These are phyloP conservation scores for Sabatieria punctata DNA, from an alignment of 2,888 invertebrate species.

Conservation along the genomic window DNA sequence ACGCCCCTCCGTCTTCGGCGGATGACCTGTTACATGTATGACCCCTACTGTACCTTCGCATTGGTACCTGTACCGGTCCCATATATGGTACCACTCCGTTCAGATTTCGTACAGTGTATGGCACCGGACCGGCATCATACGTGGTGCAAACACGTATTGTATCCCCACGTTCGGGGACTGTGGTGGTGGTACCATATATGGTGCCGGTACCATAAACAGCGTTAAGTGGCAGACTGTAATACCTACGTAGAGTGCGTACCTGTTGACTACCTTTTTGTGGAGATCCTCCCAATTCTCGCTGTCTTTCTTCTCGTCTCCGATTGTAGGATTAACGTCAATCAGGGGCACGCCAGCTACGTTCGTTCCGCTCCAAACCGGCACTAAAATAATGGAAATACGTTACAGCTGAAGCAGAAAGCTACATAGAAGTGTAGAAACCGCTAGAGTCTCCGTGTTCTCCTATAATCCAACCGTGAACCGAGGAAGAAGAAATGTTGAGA, in stretches of 20 bases:
- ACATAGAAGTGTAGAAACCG: constrained; percentile 38
- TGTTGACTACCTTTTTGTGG: constrained; percentile 62
- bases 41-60: too few species aligned
- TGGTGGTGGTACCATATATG: too few species aligned
- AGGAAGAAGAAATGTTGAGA: constrained; percentile 59
- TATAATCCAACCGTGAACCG: constrained; percentile 78
- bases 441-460: constrained; percentile 84
- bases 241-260: constrained; percentile 33
- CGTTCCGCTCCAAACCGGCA: constrained; percentile 82
- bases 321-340: constrained; percentile 53
- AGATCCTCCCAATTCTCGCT: constrained; percentile 58
- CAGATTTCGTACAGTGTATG: too few species aligned
- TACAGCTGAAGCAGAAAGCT: not conserved
- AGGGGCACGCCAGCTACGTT: constrained; percentile 74
- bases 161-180: too few species aligned
- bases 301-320: constrained; percentile 55
- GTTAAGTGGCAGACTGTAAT: too few species aligned
- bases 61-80: too few species aligned
- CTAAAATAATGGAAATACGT: constrained; percentile 36
- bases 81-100: too few species aligned
- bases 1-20: too few species aligned
- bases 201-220: too few species aligned
- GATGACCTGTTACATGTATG: too few species aligned
- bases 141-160: too few species aligned
- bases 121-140: too few species aligned